Evolutionary conservation across 2,888 invertebrate genomes (phyloP), one percentile per base, ranked within the genome.

Genomic region (Adela reaumurella): DNA sequence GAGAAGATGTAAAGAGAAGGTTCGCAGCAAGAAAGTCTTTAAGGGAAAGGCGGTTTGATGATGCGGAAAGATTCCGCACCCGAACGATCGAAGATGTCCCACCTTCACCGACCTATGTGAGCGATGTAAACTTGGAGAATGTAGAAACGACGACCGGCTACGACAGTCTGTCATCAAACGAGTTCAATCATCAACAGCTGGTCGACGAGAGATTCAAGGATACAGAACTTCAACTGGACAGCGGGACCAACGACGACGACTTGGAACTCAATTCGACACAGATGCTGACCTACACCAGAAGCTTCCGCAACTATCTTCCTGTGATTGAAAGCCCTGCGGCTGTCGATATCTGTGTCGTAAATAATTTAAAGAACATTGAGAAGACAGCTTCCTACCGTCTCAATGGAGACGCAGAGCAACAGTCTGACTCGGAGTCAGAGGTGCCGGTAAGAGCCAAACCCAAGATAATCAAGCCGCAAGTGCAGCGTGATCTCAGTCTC

Each of bases 21-120:
- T 59, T 76, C 2, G 73, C 71, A 8, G 71, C 74, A 2, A 81
- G 77, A 56, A 78, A 74, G 57, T 77, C 78, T 0, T 68, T 72
- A 53, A 82, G 82, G 61, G 85, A 83, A 59, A 81, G 81, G 59
- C 76, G 85, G 16, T 64, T 78, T 11, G 85, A 87, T 53, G 87
- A 88, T 60, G 84, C 85, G 5, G 90, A 90, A 46, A 79, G 91
- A 47, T 91, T 87, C 63, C 82, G 85, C 57, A 92, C 91, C 2
- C 83, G 86, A 58, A 88, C 90, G 0, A 67, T 89, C 17, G 70
- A 81, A 59, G 74, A 74, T 41, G 70, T 76, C 18, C 73, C 65
- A 43, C 78, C 83, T 2, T 80, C 83, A 1, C 80, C 82, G 0
- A 76, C 77, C 0, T 74, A 69, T 52, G 74, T 77, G 10, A 72